Evolutionary conservation across 2,797 vertebrate species (phyloP).

Genomic region (Neoniphon sammara): DNA sequence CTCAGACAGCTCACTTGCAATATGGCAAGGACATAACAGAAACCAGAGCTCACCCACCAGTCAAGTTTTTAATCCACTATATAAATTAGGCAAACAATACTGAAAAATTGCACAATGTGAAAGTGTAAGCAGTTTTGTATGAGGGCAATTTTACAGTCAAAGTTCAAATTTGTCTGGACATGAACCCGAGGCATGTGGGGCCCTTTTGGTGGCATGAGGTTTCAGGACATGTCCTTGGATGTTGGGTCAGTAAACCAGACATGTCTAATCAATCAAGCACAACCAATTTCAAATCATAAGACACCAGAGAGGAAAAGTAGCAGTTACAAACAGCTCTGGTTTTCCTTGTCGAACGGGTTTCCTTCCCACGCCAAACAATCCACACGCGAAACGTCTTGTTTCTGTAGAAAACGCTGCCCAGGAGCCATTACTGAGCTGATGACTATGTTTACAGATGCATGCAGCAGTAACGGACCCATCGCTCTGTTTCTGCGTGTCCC

Average conservation of each 20-base stretch:
- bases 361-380: slow-evolving; percentile 51
- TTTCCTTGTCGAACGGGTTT: slow-evolving; percentile 82
- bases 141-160: background rate
- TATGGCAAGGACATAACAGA: slow-evolving; percentile 29
- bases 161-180: background rate
- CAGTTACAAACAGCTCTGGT: slow-evolving; percentile 78
- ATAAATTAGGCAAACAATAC: slow-evolving; percentile 42
- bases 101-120: slow-evolving; percentile 35
- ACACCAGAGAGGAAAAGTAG: slow-evolving; percentile 74
- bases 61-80: slow-evolving; percentile 16
- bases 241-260: slow-evolving; percentile 45
- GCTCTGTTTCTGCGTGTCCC: slow-evolving; percentile 43
- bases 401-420: slow-evolving; percentile 40
- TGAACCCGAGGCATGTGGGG: background rate
- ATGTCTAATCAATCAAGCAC: slow-evolving; percentile 28
- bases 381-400: slow-evolving; percentile 50
- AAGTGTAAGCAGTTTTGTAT: slow-evolving; percentile 19
- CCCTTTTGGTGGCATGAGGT: slow-evolving; percentile 15
- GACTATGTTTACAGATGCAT: slow-evolving; percentile 73
- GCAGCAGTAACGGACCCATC: slow-evolving; percentile 52
- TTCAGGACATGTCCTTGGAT: slow-evolving; percentile 40
- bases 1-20: slow-evolving; percentile 32
- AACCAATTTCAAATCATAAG: slow-evolving; percentile 49
- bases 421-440: slow-evolving; percentile 45
- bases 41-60: slow-evolving; percentile 28